Evolutionary conservation across 1,140 invertebrate species (phyloP).

Genomic region (Trypoxylus dichotomus): DNA sequence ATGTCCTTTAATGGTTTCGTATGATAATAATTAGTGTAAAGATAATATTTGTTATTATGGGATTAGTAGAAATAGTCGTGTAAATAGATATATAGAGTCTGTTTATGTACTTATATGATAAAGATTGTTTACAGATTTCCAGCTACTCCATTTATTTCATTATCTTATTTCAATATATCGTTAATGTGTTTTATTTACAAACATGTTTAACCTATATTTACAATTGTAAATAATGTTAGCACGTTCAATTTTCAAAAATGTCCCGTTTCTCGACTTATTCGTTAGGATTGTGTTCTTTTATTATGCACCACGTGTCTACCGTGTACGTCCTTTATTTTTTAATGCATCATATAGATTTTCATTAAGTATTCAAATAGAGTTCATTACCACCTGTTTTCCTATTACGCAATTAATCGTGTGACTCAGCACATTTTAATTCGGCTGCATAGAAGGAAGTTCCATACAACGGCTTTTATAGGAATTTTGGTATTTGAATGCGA

Average conservation of each 20-base stretch:
- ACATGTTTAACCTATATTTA: background rate
- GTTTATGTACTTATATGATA: background rate
- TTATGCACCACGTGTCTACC: background rate
- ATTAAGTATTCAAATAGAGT: constrained; percentile 19
- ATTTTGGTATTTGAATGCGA: too few relatives aligned
- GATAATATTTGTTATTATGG: background rate
- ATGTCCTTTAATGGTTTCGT: background rate
- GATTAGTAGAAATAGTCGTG: background rate
- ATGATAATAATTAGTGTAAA: background rate
- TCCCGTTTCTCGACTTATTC: background rate
- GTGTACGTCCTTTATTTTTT: background rate
- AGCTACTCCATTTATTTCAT: background rate
- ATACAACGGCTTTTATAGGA: too few relatives aligned
- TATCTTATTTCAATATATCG: background rate
- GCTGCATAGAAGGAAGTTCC: background rate
- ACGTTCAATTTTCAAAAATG: background rate
- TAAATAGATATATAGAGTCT: too few relatives aligned
- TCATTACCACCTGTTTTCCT: constrained; percentile 22
- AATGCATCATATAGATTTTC: too few relatives aligned
- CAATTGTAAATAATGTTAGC: background rate
- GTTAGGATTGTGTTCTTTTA: background rate
- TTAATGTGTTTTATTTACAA: background rate
- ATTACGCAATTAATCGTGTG: constrained; percentile 8
- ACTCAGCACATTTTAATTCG: background rate
- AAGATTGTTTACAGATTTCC: background rate